Evolutionary conservation across 1,140 invertebrate genomes (phyloP).

Genomic region (Ylistrum balloti): DNA sequence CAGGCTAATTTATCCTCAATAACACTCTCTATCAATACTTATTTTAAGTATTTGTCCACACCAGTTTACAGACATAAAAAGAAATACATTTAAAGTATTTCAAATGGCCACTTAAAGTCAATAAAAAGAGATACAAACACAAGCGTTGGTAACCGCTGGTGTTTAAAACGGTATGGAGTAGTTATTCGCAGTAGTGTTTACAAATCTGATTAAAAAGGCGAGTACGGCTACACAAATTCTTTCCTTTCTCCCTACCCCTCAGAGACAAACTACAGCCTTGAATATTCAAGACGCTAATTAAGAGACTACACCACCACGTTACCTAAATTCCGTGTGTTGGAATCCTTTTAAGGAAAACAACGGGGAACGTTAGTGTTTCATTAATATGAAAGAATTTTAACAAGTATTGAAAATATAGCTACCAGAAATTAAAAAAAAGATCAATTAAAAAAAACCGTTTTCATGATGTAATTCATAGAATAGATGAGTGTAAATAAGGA

Average conservation of each 20-base stretch:
- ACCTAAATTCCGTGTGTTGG: background rate
- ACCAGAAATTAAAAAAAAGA: too few relatives aligned
- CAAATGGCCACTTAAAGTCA: background rate
- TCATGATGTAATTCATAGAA: too few relatives aligned
- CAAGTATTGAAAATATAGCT: too few relatives aligned
- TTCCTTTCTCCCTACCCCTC: background rate
- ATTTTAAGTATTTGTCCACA: background rate
- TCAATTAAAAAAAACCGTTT: too few relatives aligned
- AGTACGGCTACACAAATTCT: background rate
- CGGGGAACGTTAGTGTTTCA: background rate
- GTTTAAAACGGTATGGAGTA: background rate
- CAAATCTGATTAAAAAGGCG: background rate
- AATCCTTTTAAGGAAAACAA: background rate
- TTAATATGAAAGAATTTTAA: too few relatives aligned
- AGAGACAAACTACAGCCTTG: background rate
- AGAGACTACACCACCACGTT: background rate
- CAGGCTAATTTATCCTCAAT: background rate
- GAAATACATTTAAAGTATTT: slow-evolving; percentile 29
- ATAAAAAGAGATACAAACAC: background rate
- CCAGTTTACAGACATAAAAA: slow-evolving; percentile 15
- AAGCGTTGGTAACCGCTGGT: background rate
- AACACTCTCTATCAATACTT: background rate
- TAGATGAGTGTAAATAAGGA: too few relatives aligned
- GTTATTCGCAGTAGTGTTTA: background rate
- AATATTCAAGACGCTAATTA: slow-evolving; percentile 8